Evolutionary conservation across 1,140 invertebrate genomes (phyloP).

Genomic region (Asbolus verrucosus): DNA sequence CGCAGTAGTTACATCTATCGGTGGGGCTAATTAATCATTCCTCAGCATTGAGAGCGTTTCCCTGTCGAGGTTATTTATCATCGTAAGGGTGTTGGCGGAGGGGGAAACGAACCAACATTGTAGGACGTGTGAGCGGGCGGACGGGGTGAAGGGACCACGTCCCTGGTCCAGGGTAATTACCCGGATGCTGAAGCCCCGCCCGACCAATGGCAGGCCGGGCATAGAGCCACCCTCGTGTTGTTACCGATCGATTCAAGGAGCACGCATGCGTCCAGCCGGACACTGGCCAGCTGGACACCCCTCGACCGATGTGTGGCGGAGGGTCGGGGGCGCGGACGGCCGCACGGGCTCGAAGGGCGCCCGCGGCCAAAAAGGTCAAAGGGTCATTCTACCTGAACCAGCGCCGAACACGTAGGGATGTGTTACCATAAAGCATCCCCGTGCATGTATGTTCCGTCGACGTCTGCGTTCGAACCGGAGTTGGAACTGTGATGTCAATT

Average conservation of each 20-base stretch:
- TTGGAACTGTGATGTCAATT: too few relatives aligned
- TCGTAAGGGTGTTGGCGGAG: slow-evolving; percentile 46
- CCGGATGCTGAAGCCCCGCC: slow-evolving; percentile 60
- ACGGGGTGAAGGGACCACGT: slow-evolving; percentile 45
- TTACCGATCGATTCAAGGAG: slow-evolving; percentile 52
- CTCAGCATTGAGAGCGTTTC: slow-evolving; percentile 64
- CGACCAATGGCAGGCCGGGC: slow-evolving; percentile 58
- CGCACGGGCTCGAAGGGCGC: slow-evolving; percentile 38
- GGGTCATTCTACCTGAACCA: slow-evolving; percentile 40
- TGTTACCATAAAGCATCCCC: too few relatives aligned
- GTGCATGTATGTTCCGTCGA: neutral
- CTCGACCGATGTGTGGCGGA: neutral
- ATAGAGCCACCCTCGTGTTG: slow-evolving; percentile 43
- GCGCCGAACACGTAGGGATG: slow-evolving; percentile 15
- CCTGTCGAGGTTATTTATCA: slow-evolving; percentile 62
- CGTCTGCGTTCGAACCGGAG: too few relatives aligned
- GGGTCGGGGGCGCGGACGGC: slow-evolving; percentile 45
- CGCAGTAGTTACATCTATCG: slow-evolving; percentile 10
- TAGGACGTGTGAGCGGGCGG: slow-evolving; percentile 47
- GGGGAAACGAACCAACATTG: slow-evolving; percentile 37
- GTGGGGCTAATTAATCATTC: slow-evolving; percentile 63
- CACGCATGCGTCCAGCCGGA: slow-evolving; percentile 51
- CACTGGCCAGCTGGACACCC: slow-evolving; percentile 51
- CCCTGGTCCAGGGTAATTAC: slow-evolving; percentile 64
- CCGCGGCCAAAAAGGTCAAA: slow-evolving; percentile 47